These are phyloP conservation scores for Myiozetetes cayanensis DNA, from an alignment of 2,113 vertebrate genomes.

Conservation along the genomic window DNA sequence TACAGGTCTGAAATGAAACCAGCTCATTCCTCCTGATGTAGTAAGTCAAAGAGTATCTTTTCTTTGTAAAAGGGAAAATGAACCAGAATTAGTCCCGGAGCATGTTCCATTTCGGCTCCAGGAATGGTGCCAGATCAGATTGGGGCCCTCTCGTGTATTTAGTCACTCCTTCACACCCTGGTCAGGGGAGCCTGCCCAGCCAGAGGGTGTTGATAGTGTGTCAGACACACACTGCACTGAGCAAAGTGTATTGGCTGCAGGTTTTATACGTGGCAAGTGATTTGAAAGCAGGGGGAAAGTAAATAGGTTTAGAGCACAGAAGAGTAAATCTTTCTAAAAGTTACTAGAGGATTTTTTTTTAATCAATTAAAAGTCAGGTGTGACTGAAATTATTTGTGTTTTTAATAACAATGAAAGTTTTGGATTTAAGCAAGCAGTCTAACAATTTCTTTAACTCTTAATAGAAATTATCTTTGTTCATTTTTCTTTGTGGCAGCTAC, in stretches of 20 bases:
- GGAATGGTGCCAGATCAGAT: constrained; percentile 70
- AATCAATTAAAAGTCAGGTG: not conserved
- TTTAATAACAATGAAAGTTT: not conserved
- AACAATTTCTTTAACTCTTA: not conserved
- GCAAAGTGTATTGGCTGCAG: constrained; percentile 33
- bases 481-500: not conserved
- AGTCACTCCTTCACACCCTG: not conserved
- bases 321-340: not conserved
- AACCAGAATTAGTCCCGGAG: constrained; percentile 33
- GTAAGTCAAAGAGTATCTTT: not conserved
- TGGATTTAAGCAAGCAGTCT: not conserved
- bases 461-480: not conserved
- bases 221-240: constrained; percentile 45
- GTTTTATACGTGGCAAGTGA: not conserved
- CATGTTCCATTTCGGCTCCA: constrained; percentile 38
- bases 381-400: not conserved
- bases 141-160: constrained; percentile 50
- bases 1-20: not conserved
- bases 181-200: constrained; percentile 54
- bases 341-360: not conserved
- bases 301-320: not conserved
- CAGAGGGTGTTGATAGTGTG: constrained; percentile 19
- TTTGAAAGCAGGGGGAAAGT: not conserved
- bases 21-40: not conserved
- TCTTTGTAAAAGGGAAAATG: not conserved